Percentiles rank a stretch among this genome's conserved stretches.
These are phyloP conservation scores for Campoplex nolae DNA, from an alignment of 2,888 invertebrate species.

Conservation along the genomic window DNA sequence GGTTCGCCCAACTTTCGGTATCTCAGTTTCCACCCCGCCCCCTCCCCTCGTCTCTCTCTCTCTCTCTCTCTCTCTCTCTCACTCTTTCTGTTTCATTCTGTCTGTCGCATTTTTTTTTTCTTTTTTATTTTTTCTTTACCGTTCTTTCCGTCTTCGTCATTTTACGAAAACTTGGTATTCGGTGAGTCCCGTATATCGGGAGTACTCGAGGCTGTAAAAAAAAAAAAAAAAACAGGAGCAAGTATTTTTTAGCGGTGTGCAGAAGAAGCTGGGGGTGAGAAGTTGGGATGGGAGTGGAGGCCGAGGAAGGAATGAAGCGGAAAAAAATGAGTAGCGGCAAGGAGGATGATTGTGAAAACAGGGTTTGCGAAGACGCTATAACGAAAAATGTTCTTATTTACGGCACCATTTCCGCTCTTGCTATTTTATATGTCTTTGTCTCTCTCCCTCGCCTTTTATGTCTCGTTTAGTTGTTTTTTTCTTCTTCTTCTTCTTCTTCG, in stretches of 20 bases:
- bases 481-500: too few relatives aligned
- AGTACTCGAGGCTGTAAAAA: neutral
- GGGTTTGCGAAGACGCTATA: constrained; percentile 78
- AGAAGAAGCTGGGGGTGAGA: neutral
- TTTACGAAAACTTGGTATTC: constrained; percentile 39
- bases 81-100: neutral
- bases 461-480: neutral
- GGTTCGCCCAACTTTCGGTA: constrained; percentile 34
- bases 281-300: too few relatives aligned
- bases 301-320: neutral
- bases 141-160: neutral
- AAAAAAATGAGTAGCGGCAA: constrained; percentile 68
- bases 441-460: constrained; percentile 56
- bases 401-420: constrained; percentile 80
- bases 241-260: constrained; percentile 7
- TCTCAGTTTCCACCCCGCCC: constrained; percentile 8
- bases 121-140: neutral
- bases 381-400: constrained; percentile 83
- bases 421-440: constrained; percentile 40
- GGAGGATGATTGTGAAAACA: constrained; percentile 82
- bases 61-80: neutral
- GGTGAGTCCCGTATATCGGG: neutral
- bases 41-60: neutral
- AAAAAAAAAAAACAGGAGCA: neutral
- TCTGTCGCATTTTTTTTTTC: neutral